Evolutionary conservation across 2,888 invertebrate genomes (phyloP).

Genomic region (Salticus scenicus): DNA sequence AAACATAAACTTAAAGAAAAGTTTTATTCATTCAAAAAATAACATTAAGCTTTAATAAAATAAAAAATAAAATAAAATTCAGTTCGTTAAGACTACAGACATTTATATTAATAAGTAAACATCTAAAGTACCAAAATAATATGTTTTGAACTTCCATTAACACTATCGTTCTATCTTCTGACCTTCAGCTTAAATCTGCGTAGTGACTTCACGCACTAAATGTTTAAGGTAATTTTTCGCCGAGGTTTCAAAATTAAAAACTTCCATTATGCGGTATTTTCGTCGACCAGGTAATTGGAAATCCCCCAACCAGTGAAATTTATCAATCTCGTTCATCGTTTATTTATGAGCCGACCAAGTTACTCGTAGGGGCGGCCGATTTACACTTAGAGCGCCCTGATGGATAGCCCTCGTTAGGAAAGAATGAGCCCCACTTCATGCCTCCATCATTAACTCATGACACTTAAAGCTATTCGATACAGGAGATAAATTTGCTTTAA

Average conservation of each 20-base stretch:
- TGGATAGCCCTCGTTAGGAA: slow-evolving; percentile 59
- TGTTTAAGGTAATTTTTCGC: slow-evolving; percentile 33
- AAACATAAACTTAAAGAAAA: no score
- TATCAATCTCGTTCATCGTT: slow-evolving; percentile 63
- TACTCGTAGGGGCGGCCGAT: slow-evolving; percentile 56
- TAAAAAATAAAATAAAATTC: no score
- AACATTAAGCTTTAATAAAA: no score
- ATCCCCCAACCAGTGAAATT: slow-evolving; percentile 62
- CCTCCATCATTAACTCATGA: slow-evolving; percentile 52
- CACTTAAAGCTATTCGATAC: slow-evolving; percentile 59
- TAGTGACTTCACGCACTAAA: slow-evolving; percentile 44
- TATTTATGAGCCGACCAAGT: slow-evolving; percentile 53
- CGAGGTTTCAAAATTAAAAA: slow-evolving; percentile 54
- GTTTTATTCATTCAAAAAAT: no score
- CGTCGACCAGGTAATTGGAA: slow-evolving; percentile 54
- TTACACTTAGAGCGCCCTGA: slow-evolving; percentile 61
- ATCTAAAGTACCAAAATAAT: no score
- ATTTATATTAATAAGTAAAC: no score
- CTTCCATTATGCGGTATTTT: slow-evolving; percentile 42
- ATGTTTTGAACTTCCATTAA: no score
- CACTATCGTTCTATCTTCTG: no score
- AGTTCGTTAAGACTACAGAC: no score
- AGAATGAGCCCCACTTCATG: background rate
- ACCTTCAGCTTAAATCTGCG: background rate
- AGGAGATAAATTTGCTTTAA: slow-evolving; percentile 69